Base-by-base conservation (phyloP, 64 coral and sea anemone species). In the Astreopora myriophthalma region DNA sequence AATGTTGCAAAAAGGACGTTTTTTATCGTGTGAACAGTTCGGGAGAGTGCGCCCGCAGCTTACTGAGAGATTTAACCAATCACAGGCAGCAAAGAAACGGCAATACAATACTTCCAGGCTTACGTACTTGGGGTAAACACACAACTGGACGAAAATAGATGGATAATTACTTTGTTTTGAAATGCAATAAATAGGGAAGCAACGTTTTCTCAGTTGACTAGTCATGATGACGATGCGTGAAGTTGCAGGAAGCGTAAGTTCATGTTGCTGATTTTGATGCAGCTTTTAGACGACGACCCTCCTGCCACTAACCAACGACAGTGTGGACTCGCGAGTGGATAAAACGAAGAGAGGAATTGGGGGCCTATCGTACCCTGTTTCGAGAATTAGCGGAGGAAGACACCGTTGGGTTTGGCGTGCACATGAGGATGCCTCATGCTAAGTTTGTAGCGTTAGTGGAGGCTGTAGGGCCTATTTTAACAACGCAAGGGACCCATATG, bases 241-340 rank as follows among this genome's bases (percentile, higher is more conserved):
- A 87, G 31, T 48, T 87, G 46, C 64, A 46, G 67, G 1, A 87
- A 73, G 63, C 85, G 67, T 71, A 69, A 73, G 38, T 49, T 71
- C 35, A 71, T 87, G 40, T 16, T 87, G 37, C 24, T 87, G 36
- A 42, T 87, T 69, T 48, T 87, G 85, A 69, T 49, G 85, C 64
- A 48, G 36, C 26, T 87, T 46, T 28, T 71, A 49, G 66, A 87
- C 46, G 61, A 87, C 33, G 44, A 87, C 58, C 62, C 65, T 73
- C 85, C 85, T 74, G 85, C 19, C 30, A 88, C 66, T 74, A 74
- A 35, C 17, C 69, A 46, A 88, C 67, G n/a, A 88, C 66, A 87
- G 39, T 87, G 65, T 87, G 85, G 85, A 73, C 85, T 72, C 67
- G 67, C 38, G 62, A 86, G 64, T 86, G 84, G 84, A 69, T 86